Conservation (phyloP, 2,797 vertebrate species). For the Aeoliscus strigatus region DNA sequence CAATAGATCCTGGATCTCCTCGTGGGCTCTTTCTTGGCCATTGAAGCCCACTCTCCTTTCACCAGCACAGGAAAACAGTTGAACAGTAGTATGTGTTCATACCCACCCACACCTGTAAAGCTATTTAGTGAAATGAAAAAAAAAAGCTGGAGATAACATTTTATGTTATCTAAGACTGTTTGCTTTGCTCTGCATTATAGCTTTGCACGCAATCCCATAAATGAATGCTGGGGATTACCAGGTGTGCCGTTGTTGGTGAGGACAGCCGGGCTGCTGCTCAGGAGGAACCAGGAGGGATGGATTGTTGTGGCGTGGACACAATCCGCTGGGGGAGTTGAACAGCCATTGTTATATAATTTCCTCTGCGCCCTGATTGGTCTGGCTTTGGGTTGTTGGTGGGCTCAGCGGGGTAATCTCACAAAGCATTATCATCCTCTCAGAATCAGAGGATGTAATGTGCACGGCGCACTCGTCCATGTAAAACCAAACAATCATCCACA, state of each 20-base stretch:
- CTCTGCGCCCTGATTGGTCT: slow-evolving; percentile 48
- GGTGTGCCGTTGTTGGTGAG: slow-evolving; percentile 30
- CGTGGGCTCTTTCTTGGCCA: too few relatives aligned
- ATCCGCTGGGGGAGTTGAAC: slow-evolving; percentile 40
- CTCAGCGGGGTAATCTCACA: slow-evolving; percentile 56
- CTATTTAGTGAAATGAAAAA: slow-evolving; percentile 27
- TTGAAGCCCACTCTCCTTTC: too few relatives aligned
- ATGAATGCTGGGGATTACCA: slow-evolving; percentile 43
- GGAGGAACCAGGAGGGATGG: slow-evolving; percentile 23
- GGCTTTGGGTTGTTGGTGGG: slow-evolving; percentile 48
- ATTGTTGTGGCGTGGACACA: slow-evolving; percentile 41
- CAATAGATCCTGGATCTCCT: too few relatives aligned
- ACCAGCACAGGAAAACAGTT: too few relatives aligned
- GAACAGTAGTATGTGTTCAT: slow-evolving; percentile 9
- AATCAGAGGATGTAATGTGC: slow-evolving; percentile 43
- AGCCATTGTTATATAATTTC: slow-evolving; percentile 66
- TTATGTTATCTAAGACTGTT: slow-evolving; percentile 41
- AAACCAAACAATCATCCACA: slow-evolving; percentile 25
- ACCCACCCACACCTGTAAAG: slow-evolving; percentile 22
- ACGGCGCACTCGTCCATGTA: slow-evolving; percentile 38
- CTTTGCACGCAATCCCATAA: slow-evolving; percentile 41
- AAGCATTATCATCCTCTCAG: slow-evolving; percentile 56
- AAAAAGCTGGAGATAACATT: slow-evolving; percentile 15
- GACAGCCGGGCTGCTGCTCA: slow-evolving; percentile 19
- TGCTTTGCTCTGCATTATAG: slow-evolving; percentile 30